phyloP scores from a whole-genome alignment of 2,113 vertebrate species.

The Microtus ochrogaster region DNA sequence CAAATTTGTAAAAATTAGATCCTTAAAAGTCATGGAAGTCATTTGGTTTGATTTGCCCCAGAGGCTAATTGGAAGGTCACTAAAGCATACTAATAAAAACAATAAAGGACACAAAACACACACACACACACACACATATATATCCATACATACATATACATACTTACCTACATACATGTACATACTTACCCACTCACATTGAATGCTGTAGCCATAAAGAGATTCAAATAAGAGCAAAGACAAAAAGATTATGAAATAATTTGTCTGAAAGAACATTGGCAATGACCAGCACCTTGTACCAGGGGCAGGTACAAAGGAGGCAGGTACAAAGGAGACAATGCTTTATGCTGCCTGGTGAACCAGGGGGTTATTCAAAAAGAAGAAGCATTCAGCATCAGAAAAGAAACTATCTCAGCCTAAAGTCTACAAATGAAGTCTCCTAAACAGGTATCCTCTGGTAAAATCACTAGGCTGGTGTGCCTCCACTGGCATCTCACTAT shows the following conservation, averaged over 20 bases:
- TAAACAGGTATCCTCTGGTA: neutral
- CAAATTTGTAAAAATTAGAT: conserved; percentile 33
- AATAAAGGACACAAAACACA: neutral
- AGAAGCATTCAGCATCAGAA: neutral
- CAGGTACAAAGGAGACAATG: neutral
- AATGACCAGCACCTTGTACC: neutral
- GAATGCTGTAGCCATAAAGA: neutral
- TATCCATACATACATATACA: rapidly evolving
- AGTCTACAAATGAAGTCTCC: neutral
- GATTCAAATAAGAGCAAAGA: conserved; percentile 26
- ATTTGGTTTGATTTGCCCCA: neutral
- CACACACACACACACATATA: too few relatives aligned
- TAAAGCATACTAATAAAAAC: neutral
- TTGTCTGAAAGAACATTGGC: conserved; percentile 8
- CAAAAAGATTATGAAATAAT: neutral
- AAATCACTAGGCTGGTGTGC: neutral
- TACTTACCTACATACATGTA: neutral
- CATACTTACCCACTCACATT: neutral
- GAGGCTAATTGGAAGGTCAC: neutral
- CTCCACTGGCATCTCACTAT: neutral
- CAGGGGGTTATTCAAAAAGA: conserved; percentile 10
- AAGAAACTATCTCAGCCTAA: neutral
- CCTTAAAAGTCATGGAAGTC: neutral
- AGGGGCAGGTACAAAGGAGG: neutral
- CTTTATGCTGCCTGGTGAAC: neutral